Percentiles rank a stretch among this genome's conserved stretches.
phyloP scores from a whole-genome alignment of 2,888 invertebrate genomes.

The Marasmarcha lunaedactyla region DNA sequence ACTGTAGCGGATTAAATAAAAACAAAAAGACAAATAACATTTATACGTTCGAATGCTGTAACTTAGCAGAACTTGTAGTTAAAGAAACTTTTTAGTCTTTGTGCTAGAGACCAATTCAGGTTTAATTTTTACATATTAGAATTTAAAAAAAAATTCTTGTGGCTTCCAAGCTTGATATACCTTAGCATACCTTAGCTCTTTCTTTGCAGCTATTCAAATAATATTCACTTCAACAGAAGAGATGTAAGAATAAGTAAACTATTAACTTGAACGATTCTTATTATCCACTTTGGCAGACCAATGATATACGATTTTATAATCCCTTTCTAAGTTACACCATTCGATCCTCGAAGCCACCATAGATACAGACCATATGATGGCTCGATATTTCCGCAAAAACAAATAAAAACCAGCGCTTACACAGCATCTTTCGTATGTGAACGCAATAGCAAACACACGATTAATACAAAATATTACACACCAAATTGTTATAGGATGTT shows the following conservation, averaged over 20 bases:
- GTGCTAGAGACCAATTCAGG: conserved; percentile 7
- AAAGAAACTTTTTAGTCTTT: too few species aligned
- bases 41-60: neutral
- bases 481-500: conserved; percentile 1
- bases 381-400: conserved; percentile 27
- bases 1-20: conserved; percentile 46
- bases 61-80: too few species aligned
- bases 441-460: conserved; percentile 7
- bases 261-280: too few species aligned
- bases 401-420: conserved; percentile 13
- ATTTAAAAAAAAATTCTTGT: too few species aligned
- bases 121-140: too few species aligned
- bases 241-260: too few species aligned
- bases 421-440: conserved; percentile 8
- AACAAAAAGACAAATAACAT: conserved; percentile 8
- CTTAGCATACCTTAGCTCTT: too few species aligned
- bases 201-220: too few species aligned
- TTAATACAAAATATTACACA: conserved; percentile 9
- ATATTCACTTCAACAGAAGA: too few species aligned
- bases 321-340: neutral
- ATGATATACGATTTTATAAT: too few species aligned
- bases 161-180: too few species aligned
- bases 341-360: conserved; percentile 27
- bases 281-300: too few species aligned
- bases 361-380: conserved; percentile 44